phyloP scores from a whole-genome alignment of 2,888 invertebrate genomes.

The Perizoma affinitatum region DNA sequence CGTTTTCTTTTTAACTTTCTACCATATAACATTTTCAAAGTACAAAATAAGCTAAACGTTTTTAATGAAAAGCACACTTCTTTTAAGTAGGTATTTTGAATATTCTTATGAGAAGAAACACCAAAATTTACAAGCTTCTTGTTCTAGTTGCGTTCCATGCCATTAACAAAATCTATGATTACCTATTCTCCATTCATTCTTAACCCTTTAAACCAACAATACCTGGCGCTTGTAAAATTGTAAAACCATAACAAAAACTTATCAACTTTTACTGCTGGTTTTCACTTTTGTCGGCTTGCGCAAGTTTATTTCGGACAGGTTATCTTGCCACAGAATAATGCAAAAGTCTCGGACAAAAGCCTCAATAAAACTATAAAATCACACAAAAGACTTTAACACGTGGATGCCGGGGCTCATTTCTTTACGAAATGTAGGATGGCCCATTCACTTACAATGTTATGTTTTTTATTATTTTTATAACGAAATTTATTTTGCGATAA shows the following conservation, averaged over 20 bases:
- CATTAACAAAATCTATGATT: slow-evolving; percentile 17
- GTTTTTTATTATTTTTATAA: slow-evolving; percentile 7
- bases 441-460: slow-evolving; percentile 27
- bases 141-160: slow-evolving; percentile 12
- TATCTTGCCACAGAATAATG: slow-evolving; percentile 32
- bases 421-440: slow-evolving; percentile 56
- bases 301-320: slow-evolving; percentile 48
- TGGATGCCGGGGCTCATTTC: slow-evolving; percentile 74
- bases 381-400: slow-evolving; percentile 75
- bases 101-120: neutral
- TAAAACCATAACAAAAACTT: slow-evolving; percentile 44
- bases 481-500: no score
- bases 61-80: no score
- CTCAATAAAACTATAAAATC: slow-evolving; percentile 44
- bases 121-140: slow-evolving; percentile 1
- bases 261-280: slow-evolving; percentile 70
- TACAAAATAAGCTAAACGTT: no score
- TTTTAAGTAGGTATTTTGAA: no score
- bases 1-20: slow-evolving; percentile 50
- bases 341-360: slow-evolving; percentile 28
- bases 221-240: slow-evolving; percentile 45
- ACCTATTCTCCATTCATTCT: slow-evolving; percentile 25
- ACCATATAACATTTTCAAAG: no score
- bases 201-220: slow-evolving; percentile 48
- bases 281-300: slow-evolving; percentile 81